Percentiles rank a stretch among this genome's conserved stretches.
Evolutionary conservation across 2,888 invertebrate genomes (phyloP).

Genomic region (Drosophila gaucha): DNA sequence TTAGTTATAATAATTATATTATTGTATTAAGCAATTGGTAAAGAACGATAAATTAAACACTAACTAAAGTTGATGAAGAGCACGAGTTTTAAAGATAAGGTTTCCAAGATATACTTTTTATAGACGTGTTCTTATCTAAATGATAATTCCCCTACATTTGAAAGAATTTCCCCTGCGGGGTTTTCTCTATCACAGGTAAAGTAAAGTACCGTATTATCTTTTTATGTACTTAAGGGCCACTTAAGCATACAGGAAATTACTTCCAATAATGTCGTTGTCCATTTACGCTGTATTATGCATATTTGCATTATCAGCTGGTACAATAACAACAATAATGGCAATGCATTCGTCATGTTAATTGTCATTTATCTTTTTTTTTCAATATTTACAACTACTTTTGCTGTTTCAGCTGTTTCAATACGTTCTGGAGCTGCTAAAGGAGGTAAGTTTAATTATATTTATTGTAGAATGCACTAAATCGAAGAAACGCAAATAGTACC

Average conservation of each 20-base stretch:
- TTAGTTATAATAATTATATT: constrained; percentile 63
- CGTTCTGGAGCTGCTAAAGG: constrained; percentile 5
- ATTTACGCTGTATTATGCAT: constrained; percentile 56
- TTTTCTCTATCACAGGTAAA: constrained; percentile 8
- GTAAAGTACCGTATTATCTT: not conserved
- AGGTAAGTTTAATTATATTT: not conserved
- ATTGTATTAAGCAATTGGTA: constrained; percentile 69
- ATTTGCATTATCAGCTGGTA: constrained; percentile 64
- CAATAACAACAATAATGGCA: constrained; percentile 29
- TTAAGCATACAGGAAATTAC: constrained; percentile 43
- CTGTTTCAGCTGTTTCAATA: constrained; percentile 12
- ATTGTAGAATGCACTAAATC: no score
- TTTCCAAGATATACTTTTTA: no score
- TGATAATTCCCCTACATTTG: not conserved
- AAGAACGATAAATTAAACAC: constrained; percentile 64
- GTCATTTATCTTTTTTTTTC: constrained; percentile 37
- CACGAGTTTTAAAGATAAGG: constrained; percentile 3
- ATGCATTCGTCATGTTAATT: constrained; percentile 50
- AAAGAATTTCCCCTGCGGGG: not conserved
- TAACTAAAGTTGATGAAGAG: constrained; percentile 47
- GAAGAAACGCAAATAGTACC: not conserved
- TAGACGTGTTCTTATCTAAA: constrained; percentile 1
- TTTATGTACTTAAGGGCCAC: constrained; percentile 9
- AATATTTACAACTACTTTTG: constrained; percentile 28
- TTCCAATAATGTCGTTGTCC: constrained; percentile 27